Evolutionary conservation across 2,888 invertebrate genomes (phyloP), one percentile per base, ranked within the genome.

Genomic region (Drosophila siamana): DNA sequence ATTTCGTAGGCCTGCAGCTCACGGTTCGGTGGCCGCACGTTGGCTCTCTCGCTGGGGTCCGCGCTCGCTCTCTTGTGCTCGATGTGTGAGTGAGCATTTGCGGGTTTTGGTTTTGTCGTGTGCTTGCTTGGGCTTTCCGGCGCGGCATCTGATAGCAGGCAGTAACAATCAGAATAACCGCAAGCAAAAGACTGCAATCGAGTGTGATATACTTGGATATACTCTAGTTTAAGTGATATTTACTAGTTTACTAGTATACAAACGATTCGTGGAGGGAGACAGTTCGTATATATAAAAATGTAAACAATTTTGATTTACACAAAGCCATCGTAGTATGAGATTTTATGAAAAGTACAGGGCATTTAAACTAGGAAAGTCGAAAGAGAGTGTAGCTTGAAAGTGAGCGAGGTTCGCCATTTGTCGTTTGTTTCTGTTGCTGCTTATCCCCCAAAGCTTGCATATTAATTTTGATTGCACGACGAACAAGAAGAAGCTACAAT

Each of bases 61-160:
- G 51, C 16, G 24, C 22, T 47, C 28, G 40, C 41, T 51, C 22
- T 40, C 30, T 44, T 51, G 36, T 4, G 26, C 30, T 33, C 48
- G 24, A 8, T 7, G 38, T 41, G 30, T 40, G 26, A 8, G 57
- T 47, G 60, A 50, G 43, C 36, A 56, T 69, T 77, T 61, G 48
- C 51, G 38, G 78, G 55, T 30, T 66, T 73, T 47, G 36, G 52
- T 66, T 56, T 30, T 50, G 51, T 62, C 57, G 54, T 62, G 33
- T 51, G 68, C 54, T 74, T 38, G 51, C 15, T 59, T 62, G 47
- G 51, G 55, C 61, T 80, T 80, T 80, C 59, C 68, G 77, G 62
- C 61, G 40, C 54, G 78, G 69, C 62, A 73, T 77, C 63, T 72
- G 80, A 80, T 80, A 84, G 64, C 66, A 46, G 52, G 26, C 61